Base-by-base conservation (phyloP, 2,888 invertebrate species). In the Anodontia alba region DNA sequence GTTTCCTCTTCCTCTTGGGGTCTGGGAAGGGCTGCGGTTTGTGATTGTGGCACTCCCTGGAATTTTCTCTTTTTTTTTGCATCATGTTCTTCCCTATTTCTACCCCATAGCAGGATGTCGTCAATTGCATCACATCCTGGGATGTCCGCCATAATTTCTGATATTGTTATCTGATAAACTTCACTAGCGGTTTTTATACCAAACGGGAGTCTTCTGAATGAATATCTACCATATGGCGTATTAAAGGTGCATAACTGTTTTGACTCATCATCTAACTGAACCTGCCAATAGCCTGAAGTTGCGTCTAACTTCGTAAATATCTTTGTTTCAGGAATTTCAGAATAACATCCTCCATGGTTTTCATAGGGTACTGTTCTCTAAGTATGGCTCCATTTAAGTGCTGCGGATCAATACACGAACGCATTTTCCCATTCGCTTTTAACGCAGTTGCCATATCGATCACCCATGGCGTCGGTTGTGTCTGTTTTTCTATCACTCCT, bases 361-460 rank as follows among this genome's bases (percentile, higher is more conserved):
- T 85, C 70, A 88, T 51, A n/a, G 81, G 85, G 69, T 76, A 79
- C 23, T 87, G 83, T 76, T 83, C 83, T n/a, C 83, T 68, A 26
- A 76, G 46, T 46, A 88, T 78, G 0, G 81, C 84, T 70, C 36
- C 69, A 38, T 84, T 86, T 20, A 87, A 66, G 66, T 87, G 80
- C 36, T 76, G 62, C 3, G 85, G 81, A 73, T 88, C 84, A n/a
- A 84, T 78, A 42, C 85, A 86, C 12, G 86, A 62, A 7, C 81
- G 29, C 12, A 84, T 20, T 23, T 77, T 83, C 46, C 75, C 75
- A 31, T 78, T 81, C n/a, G 74, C 73, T 66, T 86, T 86, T 15
- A 75, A 42, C n/a, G 80, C 81, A 3, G 76, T 81, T 3, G 83
- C 83, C 81, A 86, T 83, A 7, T 78, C 76, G 46, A 78, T 83